Base-by-base conservation (phyloP, 2,113 vertebrate species). In the Pristiophorus japonicus region DNA sequence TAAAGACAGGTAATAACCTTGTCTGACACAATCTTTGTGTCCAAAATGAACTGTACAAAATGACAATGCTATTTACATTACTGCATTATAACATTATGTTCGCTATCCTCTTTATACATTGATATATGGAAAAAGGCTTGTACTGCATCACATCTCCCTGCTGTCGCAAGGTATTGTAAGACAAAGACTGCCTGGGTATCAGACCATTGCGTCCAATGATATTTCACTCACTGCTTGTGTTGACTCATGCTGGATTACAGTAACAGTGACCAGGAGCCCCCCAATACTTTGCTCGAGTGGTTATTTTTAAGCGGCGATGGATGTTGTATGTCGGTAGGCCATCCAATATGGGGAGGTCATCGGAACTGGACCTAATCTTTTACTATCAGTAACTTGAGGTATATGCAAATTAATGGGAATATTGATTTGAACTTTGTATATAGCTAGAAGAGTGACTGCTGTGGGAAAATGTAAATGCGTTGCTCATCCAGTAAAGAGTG, bases 1-100 rank as follows among this genome's bases (percentile, higher is more conserved):
- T 73, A 94, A 94, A 94, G 93, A 94, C 45, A 70, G 65, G 24
- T 47, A 94, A 94, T 94, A 94, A 94, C 93, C 93, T 51, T 47
- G 66, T 27, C 27, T 94, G 92, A 70, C 63, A 66, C 92, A 10
- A 24, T 62, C 92, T 47, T 70, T 94, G 38, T 63, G 30, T 63
- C 34, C n/a, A 34, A 75, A 90, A 59, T 88, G 30, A 11, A 14
- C 30, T n/a, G 4, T 18, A 45, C 45, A 59, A 59, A 55, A 59
- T 24, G 10, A 59, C 27, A 90, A 34, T 90, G 51, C 51, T 55
- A 34, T 59, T 90, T 59, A 59, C 12, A 59, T 59, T 90, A 90
- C 12, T 55, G 51, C 51, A 90, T 59, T 34, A 14, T 34, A 90
- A 59, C 24, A 18, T 34, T 90, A 34, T 34, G 34, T 62, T 90